Evolutionary conservation across 2,888 invertebrate species (phyloP), one percentile per base, ranked within the genome.

Genomic region (Mesorhabditis spiculigera): DNA sequence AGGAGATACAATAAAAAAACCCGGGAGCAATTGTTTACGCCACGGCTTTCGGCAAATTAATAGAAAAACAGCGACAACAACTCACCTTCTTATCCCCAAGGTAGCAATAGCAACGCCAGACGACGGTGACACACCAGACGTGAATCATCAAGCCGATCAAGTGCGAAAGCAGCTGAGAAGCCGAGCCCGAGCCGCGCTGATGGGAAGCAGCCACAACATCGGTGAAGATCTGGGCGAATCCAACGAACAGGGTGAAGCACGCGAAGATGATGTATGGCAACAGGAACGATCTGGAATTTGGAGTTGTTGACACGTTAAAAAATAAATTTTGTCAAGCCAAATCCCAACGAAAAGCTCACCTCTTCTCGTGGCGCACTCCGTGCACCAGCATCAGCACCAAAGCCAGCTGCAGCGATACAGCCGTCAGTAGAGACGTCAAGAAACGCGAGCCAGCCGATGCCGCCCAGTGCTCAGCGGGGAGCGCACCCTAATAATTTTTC

Each of bases 61-160:
- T 1, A 28, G 28, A 66, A 58, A 44, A 65, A 28, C 64, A n/a
- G 28, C 43, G 65, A 65, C 43, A 41, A 42, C 65, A 68, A 67
- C 73, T 71, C n/a, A 84, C 81, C 76, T 84, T 85, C 77, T 84
- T 84, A 68, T 84, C 84, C 62, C 84, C 85, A 67, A 81, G 77
- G 73, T 74, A 85, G 41, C 80, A 81, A 72, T 84, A 84, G 76
- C 83, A 84, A 64, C 82, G 76, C 82, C 85, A 85, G 67, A 84
- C 78, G 67, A 84, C 82, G 63, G 78, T 76, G 71, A 85, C 76
- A 69, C 84, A 84, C 84, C 84, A 84, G 42, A 79, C 75, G 71
- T 84, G 84, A 71, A 84, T 79, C 69, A 85, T 71, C 42, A 83
- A 78, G 16, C 83, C 84, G 65, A 81, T 72, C 65, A 85, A 70